Percentiles rank a stretch among this genome's conserved stretches.
Conservation (phyloP, 2,113 vertebrate species). For the Albula glossodonta region DNA sequence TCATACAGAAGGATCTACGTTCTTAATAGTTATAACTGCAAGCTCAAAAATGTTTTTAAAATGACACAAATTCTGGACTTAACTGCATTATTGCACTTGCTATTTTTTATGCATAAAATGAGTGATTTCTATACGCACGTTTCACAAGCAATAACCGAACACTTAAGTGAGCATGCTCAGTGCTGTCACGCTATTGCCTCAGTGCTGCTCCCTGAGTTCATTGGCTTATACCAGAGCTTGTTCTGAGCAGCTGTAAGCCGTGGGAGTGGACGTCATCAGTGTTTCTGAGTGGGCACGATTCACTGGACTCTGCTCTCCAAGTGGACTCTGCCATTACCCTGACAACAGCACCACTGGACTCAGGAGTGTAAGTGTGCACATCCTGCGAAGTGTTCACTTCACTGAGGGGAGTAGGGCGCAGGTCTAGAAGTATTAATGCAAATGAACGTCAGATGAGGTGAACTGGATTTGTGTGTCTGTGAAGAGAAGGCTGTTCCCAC, state of each 20-base stretch:
- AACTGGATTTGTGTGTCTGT: background rate
- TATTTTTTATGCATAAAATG: background rate
- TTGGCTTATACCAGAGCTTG: background rate
- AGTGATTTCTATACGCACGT: background rate
- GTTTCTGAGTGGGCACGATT: too few species aligned
- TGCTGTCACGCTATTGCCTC: background rate
- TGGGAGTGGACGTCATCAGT: too few species aligned
- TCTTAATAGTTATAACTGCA: background rate
- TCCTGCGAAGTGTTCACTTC: background rate
- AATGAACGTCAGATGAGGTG: background rate
- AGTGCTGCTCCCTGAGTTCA: background rate
- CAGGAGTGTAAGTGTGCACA: background rate
- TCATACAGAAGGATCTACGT: background rate
- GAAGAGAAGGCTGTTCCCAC: background rate
- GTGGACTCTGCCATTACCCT: background rate
- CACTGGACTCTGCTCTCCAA: too few species aligned
- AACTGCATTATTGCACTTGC: background rate
- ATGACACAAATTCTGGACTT: background rate
- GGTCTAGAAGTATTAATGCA: background rate
- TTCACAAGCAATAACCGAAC: background rate
- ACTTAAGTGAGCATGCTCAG: background rate
- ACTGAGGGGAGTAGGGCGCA: background rate
- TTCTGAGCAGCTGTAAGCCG: background rate
- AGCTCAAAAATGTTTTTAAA: background rate
- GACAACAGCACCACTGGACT: background rate